These are phyloP conservation scores for Poicephalus meyeri DNA, from an alignment of 2,113 vertebrate species.

Conservation along the genomic window DNA sequence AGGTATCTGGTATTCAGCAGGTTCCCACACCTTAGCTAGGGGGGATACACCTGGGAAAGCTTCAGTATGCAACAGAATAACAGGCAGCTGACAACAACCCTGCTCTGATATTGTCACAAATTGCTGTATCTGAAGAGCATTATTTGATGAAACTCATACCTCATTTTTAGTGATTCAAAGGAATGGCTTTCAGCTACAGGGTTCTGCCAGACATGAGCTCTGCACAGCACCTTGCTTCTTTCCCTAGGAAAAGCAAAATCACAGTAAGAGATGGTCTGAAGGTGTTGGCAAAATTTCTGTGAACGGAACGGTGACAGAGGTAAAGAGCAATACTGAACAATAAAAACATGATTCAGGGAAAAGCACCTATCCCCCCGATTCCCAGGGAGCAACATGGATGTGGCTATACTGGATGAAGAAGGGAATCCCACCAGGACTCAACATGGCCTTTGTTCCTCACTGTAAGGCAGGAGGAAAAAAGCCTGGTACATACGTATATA, in stretches of 20 bases:
- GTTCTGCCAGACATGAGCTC: neutral
- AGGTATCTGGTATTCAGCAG: constrained; percentile 63
- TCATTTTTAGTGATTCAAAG: constrained; percentile 45
- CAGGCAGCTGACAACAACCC: constrained; percentile 63
- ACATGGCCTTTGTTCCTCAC: neutral
- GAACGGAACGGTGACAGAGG: neutral
- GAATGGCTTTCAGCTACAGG: constrained; percentile 41
- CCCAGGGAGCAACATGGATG: fast-evolving
- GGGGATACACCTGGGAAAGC: constrained; percentile 80
- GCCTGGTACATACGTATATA: neutral
- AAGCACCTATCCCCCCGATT: neutral
- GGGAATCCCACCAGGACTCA: neutral
- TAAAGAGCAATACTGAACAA: fast-evolving
- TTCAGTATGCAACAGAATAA: constrained; percentile 40
- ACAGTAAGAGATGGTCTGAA: neutral
- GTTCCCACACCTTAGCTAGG: constrained; percentile 74
- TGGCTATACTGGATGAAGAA: neutral
- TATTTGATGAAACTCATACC: constrained; percentile 42
- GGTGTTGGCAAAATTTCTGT: neutral
- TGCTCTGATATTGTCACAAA: constrained; percentile 56
- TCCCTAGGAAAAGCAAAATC: constrained; percentile 30
- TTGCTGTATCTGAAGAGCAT: neutral
- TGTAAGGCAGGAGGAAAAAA: neutral
- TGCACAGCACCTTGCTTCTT: constrained; percentile 6
- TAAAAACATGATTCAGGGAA: neutral